Base-by-base conservation (phyloP, 92 coral and sea anemone genomes). In the Virgularia gustaviana region DNA sequence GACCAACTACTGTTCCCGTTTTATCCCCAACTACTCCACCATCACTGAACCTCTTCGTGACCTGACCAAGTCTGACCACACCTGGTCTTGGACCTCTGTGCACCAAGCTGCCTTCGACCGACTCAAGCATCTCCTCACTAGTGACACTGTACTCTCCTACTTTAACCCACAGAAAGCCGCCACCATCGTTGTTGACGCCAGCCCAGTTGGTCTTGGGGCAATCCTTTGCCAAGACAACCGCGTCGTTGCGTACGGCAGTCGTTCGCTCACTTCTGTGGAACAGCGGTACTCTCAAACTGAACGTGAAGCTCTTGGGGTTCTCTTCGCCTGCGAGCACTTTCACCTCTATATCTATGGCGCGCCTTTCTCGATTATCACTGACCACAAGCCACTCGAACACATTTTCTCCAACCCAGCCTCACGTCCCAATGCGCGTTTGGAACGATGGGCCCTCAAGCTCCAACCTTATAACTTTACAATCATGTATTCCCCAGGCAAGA, bases 261-360 rank as follows among this genome's bases (percentile, higher is more conserved):
- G 80, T 45, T 61, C 72, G 36, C 20, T 75, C 27, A 75, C 80
- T 31, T 72, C 66, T 15, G 72, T 63, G 15, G 72, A 75, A 23
- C 80, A 70, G 43, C 23, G 80, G 31, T 75, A 75, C 44, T 61
- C 59, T 41, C 80, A 75, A 63, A 75, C 73, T 11, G 80, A 75
- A 33, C 73, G 73, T 2, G 80, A 75, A 20, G 80, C 80, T 9
- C 36, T 75, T 0, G 56, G 47, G 44, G 29, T 58, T 75, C 41
- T 75, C 2, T 75, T 71, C 72, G 80, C 63, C 20, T 75, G 80
- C n/a, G 72, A 75, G 45, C 71, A 62, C 18, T 62, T 75, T 43
- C 80, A 75, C 38, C 20, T 56, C 13, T 56, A 56, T n/a, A 25
- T 56, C 24, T 56, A 56, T 56, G 63, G 27, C 13, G 36, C 31